phyloP scores from a whole-genome alignment of 2,888 invertebrate species.

The Ptychoptera contaminata region DNA sequence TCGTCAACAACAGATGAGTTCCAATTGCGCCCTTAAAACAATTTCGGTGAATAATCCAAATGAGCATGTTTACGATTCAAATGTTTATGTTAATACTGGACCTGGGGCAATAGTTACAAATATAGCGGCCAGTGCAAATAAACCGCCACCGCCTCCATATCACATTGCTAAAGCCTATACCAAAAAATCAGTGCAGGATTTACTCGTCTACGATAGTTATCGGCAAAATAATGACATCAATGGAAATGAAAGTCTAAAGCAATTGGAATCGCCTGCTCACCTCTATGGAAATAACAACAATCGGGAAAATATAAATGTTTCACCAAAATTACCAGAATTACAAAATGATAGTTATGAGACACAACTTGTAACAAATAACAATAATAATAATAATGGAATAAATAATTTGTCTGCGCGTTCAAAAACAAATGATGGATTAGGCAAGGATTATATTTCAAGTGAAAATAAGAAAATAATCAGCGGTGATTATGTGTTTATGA shows the following conservation, averaged over 20 bases:
- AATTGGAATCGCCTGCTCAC: no score
- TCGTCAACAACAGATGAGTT: neutral
- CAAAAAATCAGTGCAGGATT: conserved; percentile 40
- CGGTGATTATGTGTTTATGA: no score
- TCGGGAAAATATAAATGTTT: no score
- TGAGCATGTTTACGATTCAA: neutral
- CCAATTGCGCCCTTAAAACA: neutral
- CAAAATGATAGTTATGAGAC: no score
- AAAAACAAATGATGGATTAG: no score
- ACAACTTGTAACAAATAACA: neutral
- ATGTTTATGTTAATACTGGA: conserved; percentile 3
- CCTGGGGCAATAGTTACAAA: no score
- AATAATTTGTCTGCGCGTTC: neutral
- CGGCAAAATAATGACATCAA: conserved; percentile 13
- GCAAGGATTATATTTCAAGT: no score
- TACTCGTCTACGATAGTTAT: conserved; percentile 21
- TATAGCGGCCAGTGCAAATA: neutral
- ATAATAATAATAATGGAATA: neutral
- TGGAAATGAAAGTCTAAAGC: neutral
- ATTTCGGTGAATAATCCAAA: no score
- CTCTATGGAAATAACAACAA: no score
- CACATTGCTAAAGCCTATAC: conserved; percentile 72
- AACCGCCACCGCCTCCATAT: conserved; percentile 54
- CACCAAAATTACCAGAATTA: no score
- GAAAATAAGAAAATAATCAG: no score